Base-by-base conservation (phyloP, 2,113 vertebrate species). In the Agelaius phoeniceus region DNA sequence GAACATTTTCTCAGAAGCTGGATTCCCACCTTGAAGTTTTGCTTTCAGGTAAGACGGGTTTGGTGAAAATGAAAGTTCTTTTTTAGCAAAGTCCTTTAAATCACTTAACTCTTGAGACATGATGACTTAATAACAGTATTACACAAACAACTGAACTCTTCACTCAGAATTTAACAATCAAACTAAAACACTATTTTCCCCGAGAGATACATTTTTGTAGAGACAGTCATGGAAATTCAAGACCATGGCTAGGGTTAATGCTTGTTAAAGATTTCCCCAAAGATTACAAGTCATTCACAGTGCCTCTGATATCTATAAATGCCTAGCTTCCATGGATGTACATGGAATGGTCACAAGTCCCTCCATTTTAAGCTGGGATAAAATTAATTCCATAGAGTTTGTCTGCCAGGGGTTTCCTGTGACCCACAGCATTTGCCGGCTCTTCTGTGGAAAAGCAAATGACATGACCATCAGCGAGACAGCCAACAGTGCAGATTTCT, bases 21-120 rank as follows among this genome's bases (percentile, higher is more conserved):
- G 15, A 90, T 96, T 96, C 44, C 84, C 62, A 80, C 19, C 68
- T 91, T 83, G 37, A 96, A 94, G 31, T 43, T 49, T 91, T 97
- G 58, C 77, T 96, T 96, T 80, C 62, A 55, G 51, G n/a, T 39
- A 91, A 84, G 43, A 83, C 2, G 9, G 5, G 6, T 5, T 7
- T 83, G 48, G 16, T 79, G 20, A 58, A 96, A 91, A 77, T 46
- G 22, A 43, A 94, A 52, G 49, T 30, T 90, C 51, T 68, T 27
- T 37, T 31, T 30, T 4, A 87, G 33, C 12, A 54, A 92, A 93
- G 48, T 59, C 10, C 19, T 86, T 89, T 90, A 67, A 83, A 86
- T 92, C 65, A 62, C 68, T 90, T 94, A 89, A 81, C 51, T 84
- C 68, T 81, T 67, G 46, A 94, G 72, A 88, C 35, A 39, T 48